phyloP scores from a whole-genome alignment of 2,888 invertebrate genomes.

The Lycia hirtaria region DNA sequence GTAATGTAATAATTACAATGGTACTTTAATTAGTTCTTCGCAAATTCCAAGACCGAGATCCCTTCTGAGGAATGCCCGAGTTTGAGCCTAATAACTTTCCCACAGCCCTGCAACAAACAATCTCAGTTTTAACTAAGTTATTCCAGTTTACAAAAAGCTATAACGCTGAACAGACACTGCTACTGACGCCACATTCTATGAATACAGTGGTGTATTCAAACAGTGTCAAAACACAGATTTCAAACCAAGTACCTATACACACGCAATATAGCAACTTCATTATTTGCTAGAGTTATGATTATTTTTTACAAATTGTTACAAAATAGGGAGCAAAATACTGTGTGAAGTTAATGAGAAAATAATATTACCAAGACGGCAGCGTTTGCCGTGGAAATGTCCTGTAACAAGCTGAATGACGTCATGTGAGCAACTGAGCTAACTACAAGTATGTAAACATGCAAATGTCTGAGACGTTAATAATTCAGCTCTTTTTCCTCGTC shows the following conservation, averaged over 20 bases:
- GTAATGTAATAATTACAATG: no score
- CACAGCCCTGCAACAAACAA: slow-evolving; percentile 2
- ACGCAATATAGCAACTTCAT: background rate
- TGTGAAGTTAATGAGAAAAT: no score
- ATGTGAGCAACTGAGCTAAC: no score
- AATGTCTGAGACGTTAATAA: background rate
- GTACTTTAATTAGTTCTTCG: no score
- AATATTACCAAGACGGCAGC: no score
- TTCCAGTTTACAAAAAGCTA: slow-evolving; percentile 14
- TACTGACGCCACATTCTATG: slow-evolving; percentile 6
- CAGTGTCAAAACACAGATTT: slow-evolving; percentile 22
- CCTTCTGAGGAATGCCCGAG: background rate
- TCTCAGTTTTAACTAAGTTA: slow-evolving; percentile 3
- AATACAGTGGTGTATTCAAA: slow-evolving; percentile 15
- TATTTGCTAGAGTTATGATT: no score
- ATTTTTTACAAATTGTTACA: no score
- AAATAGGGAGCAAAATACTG: no score
- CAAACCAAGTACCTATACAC: background rate
- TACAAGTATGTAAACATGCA: no score
- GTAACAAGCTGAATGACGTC: no score
- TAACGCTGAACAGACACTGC: slow-evolving; percentile 9
- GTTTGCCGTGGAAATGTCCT: no score
- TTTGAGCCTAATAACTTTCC: slow-evolving; percentile 1
- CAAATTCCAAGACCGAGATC: background rate
- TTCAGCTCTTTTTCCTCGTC: slow-evolving; percentile 30